Evolutionary conservation across 1,140 invertebrate species (phyloP), one percentile per base, ranked within the genome.

Genomic region (Drosophila dunni): DNA sequence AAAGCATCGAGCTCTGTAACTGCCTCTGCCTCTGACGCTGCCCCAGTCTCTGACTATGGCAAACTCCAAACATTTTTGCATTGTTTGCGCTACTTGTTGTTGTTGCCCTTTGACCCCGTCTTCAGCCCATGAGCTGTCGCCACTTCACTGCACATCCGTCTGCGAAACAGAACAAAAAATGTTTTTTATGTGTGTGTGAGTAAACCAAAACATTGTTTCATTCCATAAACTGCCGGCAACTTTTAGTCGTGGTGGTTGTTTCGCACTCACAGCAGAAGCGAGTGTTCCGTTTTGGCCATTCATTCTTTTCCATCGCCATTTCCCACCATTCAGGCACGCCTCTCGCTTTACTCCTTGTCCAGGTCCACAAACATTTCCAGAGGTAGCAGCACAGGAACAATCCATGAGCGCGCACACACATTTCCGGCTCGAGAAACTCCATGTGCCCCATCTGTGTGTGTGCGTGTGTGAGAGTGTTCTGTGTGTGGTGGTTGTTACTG

Each of bases 171-270:
- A 65, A 71, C 4, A 56, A 56, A 38, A 7, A 56, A 40, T 24
- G 15, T 34, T 10, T 33, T 53, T 6, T 33, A 13, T 29, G 3
- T 29, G 24, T 29, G 6, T 29, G 24, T 29, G 24, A 40, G 7
- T 56, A 40, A 56, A 56, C 13, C 44, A 85, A 83, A 86, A 85
- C 78, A 86, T 81, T 86, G 82, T 81, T 86, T 76, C 78, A 86
- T 81, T 69, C 75, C 79, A 75, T 79, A 80, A 70, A 77, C 57
- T 69, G 63, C 46, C 63, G 75, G 45, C 61, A 71, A 84, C 66
- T 79, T 83, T 76, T 40, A 58, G n/a, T 66, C 45, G 33, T 57
- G 76, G 83, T 86, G 79, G 79, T 82, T 86, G 75, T 84, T 73
- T 84, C 81, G 50, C 68, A 80, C 81, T 73, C 75, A 51, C 79